Percentiles rank a stretch among this genome's conserved stretches.
Evolutionary conservation across 2,797 vertebrate species (phyloP).

Genomic region (Threskiornis aethiopicus): DNA sequence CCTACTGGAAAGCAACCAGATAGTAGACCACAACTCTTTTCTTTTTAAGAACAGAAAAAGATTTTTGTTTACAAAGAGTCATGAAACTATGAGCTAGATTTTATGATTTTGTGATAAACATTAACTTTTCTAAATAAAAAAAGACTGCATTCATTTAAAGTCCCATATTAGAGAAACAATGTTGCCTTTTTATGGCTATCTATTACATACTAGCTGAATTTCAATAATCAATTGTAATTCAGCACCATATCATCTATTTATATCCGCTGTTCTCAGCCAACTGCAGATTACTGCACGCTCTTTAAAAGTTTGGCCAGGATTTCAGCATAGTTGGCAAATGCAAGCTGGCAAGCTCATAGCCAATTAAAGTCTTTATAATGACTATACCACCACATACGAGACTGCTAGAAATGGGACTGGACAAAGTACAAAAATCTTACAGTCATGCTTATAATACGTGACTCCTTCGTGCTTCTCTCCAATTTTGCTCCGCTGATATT

Average conservation of each 20-base stretch:
- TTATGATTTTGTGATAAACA: neutral
- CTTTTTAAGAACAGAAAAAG: neutral
- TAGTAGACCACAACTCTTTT: neutral
- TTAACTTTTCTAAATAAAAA: neutral
- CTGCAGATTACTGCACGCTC: neutral
- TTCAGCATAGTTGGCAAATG: slow-evolving; percentile 21
- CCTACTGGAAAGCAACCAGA: neutral
- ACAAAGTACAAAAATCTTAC: neutral
- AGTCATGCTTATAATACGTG: neutral
- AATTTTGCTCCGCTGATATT: neutral
- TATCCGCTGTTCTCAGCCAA: neutral
- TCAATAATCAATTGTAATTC: slow-evolving; percentile 49
- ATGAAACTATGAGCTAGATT: neutral
- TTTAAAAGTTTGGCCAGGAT: slow-evolving; percentile 23
- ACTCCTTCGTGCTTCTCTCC: neutral
- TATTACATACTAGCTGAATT: neutral
- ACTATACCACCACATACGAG: neutral
- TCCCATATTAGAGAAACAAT: neutral
- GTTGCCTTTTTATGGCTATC: slow-evolving; percentile 18
- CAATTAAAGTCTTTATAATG: slow-evolving; percentile 20
- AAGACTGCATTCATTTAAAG: neutral
- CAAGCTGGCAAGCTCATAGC: neutral
- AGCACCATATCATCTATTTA: slow-evolving; percentile 54
- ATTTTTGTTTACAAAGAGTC: neutral
- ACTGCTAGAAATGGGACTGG: neutral